Conservation (phyloP, 2,113 vertebrate species). For the Ranitomeya variabilis region DNA sequence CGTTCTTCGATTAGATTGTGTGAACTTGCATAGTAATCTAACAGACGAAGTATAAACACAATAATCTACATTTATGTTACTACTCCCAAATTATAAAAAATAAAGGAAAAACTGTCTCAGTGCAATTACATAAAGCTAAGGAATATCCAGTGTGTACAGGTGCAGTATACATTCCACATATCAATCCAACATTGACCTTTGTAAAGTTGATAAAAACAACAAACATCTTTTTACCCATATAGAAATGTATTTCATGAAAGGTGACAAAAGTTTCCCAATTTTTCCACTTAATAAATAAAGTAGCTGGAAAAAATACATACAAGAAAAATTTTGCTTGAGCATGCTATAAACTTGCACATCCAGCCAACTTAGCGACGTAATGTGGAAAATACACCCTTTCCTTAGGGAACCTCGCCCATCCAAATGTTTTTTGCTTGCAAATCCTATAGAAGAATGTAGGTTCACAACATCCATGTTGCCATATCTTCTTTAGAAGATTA, state of each 20-base stretch:
- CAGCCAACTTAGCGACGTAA: slow-evolving; percentile 11
- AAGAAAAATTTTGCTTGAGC: slow-evolving; percentile 11
- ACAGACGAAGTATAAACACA: no score
- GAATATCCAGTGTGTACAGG: no score
- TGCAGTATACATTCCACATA: no score
- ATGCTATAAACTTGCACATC: slow-evolving; percentile 20
- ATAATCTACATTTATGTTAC: no score
- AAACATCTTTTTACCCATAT: no score
- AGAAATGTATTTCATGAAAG: background rate
- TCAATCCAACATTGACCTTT: no score
- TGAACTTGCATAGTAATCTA: no score
- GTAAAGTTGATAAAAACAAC: no score
- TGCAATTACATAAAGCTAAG: no score
- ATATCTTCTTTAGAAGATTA: background rate
- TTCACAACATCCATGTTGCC: background rate
- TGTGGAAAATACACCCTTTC: slow-evolving; percentile 44
- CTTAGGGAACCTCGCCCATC: slow-evolving; percentile 41
- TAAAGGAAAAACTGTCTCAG: no score
- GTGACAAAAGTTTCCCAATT: background rate
- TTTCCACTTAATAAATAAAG: background rate
- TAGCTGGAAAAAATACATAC: background rate
- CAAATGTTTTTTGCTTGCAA: background rate
- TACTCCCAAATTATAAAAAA: no score
- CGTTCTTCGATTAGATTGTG: no score
- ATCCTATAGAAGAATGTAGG: background rate